Evolutionary conservation across 2,797 vertebrate genomes (phyloP).

Genomic region (Vespertilio murinus): DNA sequence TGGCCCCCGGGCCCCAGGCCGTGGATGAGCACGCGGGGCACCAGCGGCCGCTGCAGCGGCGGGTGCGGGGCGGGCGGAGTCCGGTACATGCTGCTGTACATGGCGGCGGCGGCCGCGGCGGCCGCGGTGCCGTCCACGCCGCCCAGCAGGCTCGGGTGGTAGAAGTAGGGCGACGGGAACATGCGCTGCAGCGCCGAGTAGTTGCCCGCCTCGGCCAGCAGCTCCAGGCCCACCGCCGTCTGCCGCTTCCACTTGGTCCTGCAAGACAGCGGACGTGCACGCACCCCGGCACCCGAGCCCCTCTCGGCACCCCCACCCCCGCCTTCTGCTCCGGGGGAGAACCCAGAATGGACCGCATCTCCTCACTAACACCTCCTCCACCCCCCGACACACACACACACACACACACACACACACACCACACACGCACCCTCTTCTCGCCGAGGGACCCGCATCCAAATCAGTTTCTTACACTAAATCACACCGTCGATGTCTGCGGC

Average conservation of each 20-base stretch:
- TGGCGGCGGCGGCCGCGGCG: constrained; percentile 95
- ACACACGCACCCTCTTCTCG: background rate
- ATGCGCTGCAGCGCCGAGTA: constrained; percentile 93
- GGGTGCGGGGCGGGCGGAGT: constrained; percentile 96
- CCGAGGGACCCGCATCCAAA: background rate
- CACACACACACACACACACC: background rate
- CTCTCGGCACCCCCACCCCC: background rate
- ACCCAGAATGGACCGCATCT: background rate
- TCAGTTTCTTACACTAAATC: background rate
- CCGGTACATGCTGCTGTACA: constrained; percentile 99
- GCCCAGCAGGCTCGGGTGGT: constrained; percentile 95
- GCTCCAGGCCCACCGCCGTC: constrained; percentile 93
- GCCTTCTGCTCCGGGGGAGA: background rate
- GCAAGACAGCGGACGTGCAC: constrained; percentile 50
- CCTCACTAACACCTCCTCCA: background rate
- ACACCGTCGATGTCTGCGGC: background rate
- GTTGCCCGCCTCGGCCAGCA: constrained; percentile 91
- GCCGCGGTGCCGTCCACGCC: constrained; percentile 97
- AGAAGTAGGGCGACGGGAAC: constrained; percentile 96
- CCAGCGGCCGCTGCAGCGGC: constrained; percentile 95
- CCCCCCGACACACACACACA: no score
- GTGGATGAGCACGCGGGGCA: constrained; percentile 97
- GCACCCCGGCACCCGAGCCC: no score
- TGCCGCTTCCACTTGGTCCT: constrained; percentile 97
- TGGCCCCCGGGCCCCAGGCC: constrained; percentile 96